A percentile compares a stretch with the other conserved stretches of the same genome.
These are phyloP conservation scores for Steinernema scapterisci DNA, from an alignment of 2,888 invertebrate genomes.

Conservation along the genomic window DNA sequence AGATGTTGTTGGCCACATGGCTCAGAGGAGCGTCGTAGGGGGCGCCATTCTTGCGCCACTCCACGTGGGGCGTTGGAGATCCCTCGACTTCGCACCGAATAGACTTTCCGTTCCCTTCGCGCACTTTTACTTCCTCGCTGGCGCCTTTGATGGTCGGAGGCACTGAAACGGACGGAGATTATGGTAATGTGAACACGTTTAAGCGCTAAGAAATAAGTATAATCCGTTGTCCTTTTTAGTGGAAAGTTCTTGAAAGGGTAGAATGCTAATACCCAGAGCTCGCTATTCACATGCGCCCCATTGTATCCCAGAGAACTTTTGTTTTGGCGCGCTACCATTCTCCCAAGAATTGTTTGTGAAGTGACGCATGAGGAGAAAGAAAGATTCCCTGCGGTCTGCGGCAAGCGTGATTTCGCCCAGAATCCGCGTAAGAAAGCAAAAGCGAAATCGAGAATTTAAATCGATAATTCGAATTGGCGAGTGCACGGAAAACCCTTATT, in stretches of 20 bases:
- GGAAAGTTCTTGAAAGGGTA: too few relatives aligned
- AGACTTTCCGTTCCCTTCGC: constrained; percentile 68
- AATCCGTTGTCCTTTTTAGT: too few relatives aligned
- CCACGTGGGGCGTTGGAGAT: constrained; percentile 68
- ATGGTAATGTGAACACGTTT: not conserved
- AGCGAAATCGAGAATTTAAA: not conserved
- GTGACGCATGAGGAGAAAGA: too few relatives aligned
- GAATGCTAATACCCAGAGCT: too few relatives aligned
- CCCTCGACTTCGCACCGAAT: constrained; percentile 70
- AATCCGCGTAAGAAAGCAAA: not conserved
- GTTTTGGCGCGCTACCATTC: too few relatives aligned
- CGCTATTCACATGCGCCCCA: too few relatives aligned
- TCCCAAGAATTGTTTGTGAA: too few relatives aligned
- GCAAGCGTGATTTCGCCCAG: too few relatives aligned
- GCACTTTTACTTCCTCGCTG: constrained; percentile 57
- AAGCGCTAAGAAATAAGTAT: too few relatives aligned
- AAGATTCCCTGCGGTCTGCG: too few relatives aligned
- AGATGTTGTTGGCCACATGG: constrained; percentile 43
- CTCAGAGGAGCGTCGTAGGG: constrained; percentile 62
- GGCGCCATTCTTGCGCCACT: constrained; percentile 72
- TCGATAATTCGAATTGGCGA: not conserved
- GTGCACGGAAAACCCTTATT: not conserved
- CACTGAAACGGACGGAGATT: constrained; percentile 45
- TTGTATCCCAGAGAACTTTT: too few relatives aligned
- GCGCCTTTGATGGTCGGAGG: constrained; percentile 55